Conservation (phyloP, 2,797 vertebrate genomes). For the Cryptoprocta ferox region DNA sequence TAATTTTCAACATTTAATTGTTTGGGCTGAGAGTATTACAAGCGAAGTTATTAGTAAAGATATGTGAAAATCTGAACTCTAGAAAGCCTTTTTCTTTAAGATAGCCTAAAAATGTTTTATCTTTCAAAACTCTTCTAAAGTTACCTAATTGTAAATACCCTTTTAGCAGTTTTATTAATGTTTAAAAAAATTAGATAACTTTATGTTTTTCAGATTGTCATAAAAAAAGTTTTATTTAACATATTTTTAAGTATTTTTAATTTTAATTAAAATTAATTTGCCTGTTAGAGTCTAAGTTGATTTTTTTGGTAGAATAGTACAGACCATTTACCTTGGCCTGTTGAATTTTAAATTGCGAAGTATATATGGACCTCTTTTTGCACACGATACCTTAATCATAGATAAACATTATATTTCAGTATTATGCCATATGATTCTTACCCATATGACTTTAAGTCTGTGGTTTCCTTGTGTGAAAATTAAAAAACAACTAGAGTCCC, state of each 20-base stretch:
- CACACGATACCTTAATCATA: not conserved
- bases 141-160: not conserved
- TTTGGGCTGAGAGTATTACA: constrained; percentile 34
- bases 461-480: constrained; percentile 4
- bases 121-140: constrained; percentile 38
- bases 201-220: not conserved
- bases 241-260: constrained; percentile 38
- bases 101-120: not conserved
- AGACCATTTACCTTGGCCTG: not conserved
- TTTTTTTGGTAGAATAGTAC: not conserved
- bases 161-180: constrained; percentile 13
- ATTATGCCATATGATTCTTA: not conserved
- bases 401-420: not conserved
- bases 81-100: not conserved
- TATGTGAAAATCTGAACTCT: not conserved
- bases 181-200: constrained; percentile 5
- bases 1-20: constrained; percentile 80
- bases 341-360: constrained; percentile 35
- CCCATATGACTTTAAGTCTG: not conserved
- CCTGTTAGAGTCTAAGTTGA: constrained; percentile 22
- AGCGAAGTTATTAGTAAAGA: constrained; percentile 19
- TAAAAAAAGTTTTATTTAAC: constrained; percentile 1
- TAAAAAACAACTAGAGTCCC: not conserved
- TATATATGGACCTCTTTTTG: not conserved
- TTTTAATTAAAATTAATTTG: constrained; percentile 15